Evolutionary conservation across 2,888 invertebrate genomes (phyloP).

Genomic region (Fabriciana adippe): DNA sequence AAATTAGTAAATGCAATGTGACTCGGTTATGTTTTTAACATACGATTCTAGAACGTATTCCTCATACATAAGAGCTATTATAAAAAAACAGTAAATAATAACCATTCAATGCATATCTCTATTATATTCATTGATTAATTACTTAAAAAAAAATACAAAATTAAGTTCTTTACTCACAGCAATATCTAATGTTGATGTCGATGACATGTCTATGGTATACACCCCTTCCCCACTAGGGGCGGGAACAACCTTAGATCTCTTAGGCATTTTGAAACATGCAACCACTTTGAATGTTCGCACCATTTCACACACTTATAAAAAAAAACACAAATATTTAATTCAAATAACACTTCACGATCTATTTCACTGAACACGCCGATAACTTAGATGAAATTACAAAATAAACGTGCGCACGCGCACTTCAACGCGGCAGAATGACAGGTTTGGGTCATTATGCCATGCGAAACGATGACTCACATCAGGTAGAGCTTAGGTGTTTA

Average conservation of each 20-base stretch:
- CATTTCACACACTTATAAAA: constrained; percentile 48
- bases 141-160: too few species aligned
- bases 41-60: too few species aligned
- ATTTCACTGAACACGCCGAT: not conserved
- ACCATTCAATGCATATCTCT: too few species aligned
- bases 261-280: constrained; percentile 66
- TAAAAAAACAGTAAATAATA: too few species aligned
- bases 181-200: constrained; percentile 63
- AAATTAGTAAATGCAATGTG: too few species aligned
- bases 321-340: constrained; percentile 2
- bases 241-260: constrained; percentile 67
- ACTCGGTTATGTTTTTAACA: too few species aligned
- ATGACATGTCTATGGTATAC: constrained; percentile 60
- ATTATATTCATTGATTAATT: too few species aligned
- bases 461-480: constrained; percentile 55
- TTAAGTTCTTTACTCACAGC: constrained; percentile 55
- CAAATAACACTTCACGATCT: constrained; percentile 20
- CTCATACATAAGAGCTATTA: too few species aligned
- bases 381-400: not conserved
- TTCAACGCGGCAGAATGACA: constrained; percentile 66
- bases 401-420: constrained; percentile 63
- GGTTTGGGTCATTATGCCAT: constrained; percentile 62
- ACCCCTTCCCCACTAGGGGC: constrained; percentile 60
- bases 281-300: constrained; percentile 68
- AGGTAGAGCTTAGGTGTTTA: constrained; percentile 48